Evolutionary conservation across 1,140 invertebrate species (phyloP).

Genomic region (Conus ventricosus): DNA sequence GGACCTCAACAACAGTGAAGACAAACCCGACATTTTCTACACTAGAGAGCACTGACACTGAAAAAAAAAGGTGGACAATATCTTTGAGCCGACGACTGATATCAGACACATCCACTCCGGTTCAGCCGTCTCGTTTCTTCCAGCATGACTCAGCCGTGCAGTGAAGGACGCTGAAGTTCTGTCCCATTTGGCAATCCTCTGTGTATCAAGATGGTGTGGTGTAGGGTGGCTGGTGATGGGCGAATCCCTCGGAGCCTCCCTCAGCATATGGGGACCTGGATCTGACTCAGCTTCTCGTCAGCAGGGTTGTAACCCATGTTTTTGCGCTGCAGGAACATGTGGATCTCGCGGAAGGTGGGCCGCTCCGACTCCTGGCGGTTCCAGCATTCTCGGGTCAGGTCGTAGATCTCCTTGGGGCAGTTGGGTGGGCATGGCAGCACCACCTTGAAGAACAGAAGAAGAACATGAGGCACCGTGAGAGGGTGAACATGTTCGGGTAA

Average conservation of each 20-base stretch:
- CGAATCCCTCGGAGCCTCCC: not conserved
- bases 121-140: too few species aligned
- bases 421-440: constrained; percentile 66
- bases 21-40: not conserved
- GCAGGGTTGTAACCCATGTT: constrained; percentile 82
- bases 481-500: not conserved
- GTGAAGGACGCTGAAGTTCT: too few species aligned
- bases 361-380: constrained; percentile 83
- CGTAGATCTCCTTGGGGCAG: constrained; percentile 80
- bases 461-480: not conserved
- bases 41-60: not conserved
- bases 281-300: constrained; percentile 71
- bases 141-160: too few species aligned
- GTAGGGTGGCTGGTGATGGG: too few species aligned
- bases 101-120: not conserved
- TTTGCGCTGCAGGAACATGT: constrained; percentile 92
- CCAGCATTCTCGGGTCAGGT: constrained; percentile 96
- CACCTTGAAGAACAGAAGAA: constrained; percentile 15
- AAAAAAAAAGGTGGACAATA: not conserved
- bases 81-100: not conserved
- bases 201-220: too few species aligned
- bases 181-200: too few species aligned
- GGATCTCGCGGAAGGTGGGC: constrained; percentile 93
- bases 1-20: not conserved
- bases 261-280: constrained; percentile 70